Conservation (phyloP, 1,140 invertebrate species). For the Rhizoglyphus robini region DNA sequence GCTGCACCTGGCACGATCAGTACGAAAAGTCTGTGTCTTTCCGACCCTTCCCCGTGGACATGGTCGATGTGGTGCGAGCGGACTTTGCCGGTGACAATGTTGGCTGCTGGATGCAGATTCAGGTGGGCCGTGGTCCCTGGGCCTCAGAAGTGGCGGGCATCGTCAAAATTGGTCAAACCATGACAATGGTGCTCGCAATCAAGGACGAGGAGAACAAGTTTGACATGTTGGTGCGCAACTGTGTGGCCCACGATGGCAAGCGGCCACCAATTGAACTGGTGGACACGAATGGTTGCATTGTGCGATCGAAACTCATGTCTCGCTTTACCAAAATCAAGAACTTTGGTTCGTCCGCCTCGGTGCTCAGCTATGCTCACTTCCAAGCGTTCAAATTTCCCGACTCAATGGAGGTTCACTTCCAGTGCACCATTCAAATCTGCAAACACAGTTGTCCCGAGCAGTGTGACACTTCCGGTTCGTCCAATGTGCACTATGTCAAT, state of each 20-base stretch:
- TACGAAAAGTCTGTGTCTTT: slow-evolving; percentile 90
- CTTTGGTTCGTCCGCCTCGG: slow-evolving; percentile 79
- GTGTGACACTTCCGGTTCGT: slow-evolving; percentile 24
- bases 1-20: slow-evolving; percentile 88
- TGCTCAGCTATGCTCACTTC: slow-evolving; percentile 87
- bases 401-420: slow-evolving; percentile 30
- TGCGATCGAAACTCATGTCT: slow-evolving; percentile 76
- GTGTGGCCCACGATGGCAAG: slow-evolving; percentile 83
- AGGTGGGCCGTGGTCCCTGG: slow-evolving; percentile 50
- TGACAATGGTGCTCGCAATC: slow-evolving; percentile 88
- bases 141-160: slow-evolving; percentile 83
- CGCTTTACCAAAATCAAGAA: slow-evolving; percentile 91
- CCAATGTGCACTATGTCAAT: slow-evolving; percentile 21
- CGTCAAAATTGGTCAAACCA: slow-evolving; percentile 85
- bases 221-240: slow-evolving; percentile 83
- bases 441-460: slow-evolving; percentile 27
- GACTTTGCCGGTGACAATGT: slow-evolving; percentile 90
- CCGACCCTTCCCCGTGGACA: slow-evolving; percentile 82
- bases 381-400: slow-evolving; percentile 32
- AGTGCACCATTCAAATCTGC: slow-evolving; percentile 30
- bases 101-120: slow-evolving; percentile 47
- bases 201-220: slow-evolving; percentile 91
- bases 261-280: slow-evolving; percentile 77
- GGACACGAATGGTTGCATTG: slow-evolving; percentile 77
- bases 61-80: slow-evolving; percentile 78